phyloP scores from a whole-genome alignment of 2,797 vertebrate genomes.

The Fistularia tabacaria region DNA sequence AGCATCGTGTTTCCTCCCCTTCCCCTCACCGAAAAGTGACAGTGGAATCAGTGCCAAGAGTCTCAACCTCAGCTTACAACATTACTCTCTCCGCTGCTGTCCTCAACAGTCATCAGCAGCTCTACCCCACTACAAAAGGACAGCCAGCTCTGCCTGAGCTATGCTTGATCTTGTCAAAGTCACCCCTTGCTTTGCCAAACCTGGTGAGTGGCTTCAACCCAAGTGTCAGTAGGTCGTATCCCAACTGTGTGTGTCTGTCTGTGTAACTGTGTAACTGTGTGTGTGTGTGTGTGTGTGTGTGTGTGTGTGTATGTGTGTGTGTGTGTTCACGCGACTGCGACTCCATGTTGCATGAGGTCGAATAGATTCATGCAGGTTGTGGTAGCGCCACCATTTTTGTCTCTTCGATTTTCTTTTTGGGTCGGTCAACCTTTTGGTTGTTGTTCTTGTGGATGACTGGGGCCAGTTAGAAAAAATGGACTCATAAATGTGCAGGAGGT shows the following conservation, averaged over 20 bases:
- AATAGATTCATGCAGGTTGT: slow-evolving; percentile 17
- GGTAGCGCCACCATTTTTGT: slow-evolving; percentile 8
- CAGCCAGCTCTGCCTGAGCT: slow-evolving; percentile 46
- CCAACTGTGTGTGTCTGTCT: not conserved
- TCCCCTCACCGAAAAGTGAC: slow-evolving; percentile 45
- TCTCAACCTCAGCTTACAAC: slow-evolving; percentile 41
- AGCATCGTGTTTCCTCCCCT: slow-evolving; percentile 23
- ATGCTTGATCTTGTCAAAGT: slow-evolving; percentile 59
- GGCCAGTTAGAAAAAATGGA: too few species aligned
- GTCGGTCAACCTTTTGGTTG: slow-evolving; percentile 1
- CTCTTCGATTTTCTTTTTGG: slow-evolving; percentile 16
- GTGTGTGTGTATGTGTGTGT: not conserved
- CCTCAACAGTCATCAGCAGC: slow-evolving; percentile 45
- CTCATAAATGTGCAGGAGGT: too few species aligned
- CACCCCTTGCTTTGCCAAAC: slow-evolving; percentile 36
- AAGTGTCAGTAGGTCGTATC: slow-evolving; percentile 13
- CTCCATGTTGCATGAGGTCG: slow-evolving; percentile 4
- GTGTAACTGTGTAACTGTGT: not conserved
- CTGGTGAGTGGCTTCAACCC: slow-evolving; percentile 17
- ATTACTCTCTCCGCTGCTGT: slow-evolving; percentile 52
- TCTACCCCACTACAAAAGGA: slow-evolving; percentile 51
- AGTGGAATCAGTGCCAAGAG: slow-evolving; percentile 37
- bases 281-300: not conserved
- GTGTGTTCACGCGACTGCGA: too few species aligned
- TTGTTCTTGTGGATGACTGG: not conserved